These are phyloP conservation scores for Rhadinocentrus ornatus DNA, from an alignment of 2,797 vertebrate species.

Conservation along the genomic window DNA sequence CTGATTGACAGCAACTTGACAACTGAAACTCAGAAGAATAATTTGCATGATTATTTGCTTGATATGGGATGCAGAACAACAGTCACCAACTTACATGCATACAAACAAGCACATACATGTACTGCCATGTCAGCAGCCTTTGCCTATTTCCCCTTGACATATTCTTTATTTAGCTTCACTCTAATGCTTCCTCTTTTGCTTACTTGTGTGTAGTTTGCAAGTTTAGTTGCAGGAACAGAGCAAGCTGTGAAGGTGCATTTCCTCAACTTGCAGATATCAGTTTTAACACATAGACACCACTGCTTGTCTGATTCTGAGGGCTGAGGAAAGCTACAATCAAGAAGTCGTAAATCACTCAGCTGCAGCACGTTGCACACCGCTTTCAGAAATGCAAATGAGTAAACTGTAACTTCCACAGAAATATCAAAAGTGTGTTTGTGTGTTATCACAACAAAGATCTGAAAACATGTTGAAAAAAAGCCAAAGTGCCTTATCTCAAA, in stretches of 20 bases:
- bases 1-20: conserved; percentile 23
- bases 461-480: neutral
- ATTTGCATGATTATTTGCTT: conserved; percentile 11
- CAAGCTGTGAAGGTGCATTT: neutral
- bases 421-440: neutral
- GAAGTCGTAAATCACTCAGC: neutral
- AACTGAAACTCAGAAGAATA: conserved; percentile 8
- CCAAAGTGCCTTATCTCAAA: neutral
- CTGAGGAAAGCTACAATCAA: neutral
- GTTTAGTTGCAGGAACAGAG: conserved; percentile 9
- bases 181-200: conserved; percentile 43
- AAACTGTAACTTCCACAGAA: conserved; percentile 1
- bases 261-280: conserved; percentile 1
- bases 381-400: conserved; percentile 18
- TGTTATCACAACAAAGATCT: neutral
- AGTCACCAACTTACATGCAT: neutral
- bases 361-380: neutral
- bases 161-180: conserved; percentile 15
- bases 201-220: neutral
- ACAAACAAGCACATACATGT: conserved; percentile 12
- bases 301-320: neutral
- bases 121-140: conserved; percentile 28
- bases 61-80: neutral
- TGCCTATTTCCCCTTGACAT: conserved; percentile 37
- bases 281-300: neutral